Base-by-base conservation (phyloP, 2,113 vertebrate genomes). In the Perognathus longimembris region DNA sequence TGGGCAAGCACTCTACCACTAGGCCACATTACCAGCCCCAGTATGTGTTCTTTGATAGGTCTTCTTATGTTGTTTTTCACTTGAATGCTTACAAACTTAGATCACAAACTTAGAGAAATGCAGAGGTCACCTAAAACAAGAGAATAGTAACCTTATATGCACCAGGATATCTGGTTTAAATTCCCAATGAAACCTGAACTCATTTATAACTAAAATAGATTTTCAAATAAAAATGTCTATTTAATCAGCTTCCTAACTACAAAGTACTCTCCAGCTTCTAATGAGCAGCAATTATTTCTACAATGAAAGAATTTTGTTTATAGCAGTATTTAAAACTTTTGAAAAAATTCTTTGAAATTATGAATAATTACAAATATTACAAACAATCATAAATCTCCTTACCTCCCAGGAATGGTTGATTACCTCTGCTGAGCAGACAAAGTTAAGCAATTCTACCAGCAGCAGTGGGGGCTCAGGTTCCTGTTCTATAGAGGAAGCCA, bases 221-320 rank as follows among this genome's bases (percentile, higher is more conserved):
- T 45, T 4, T 63, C 71, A 75, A 61, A 94, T 75, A 40, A 88
- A 86, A 86, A n/a, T 79, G 81, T 20, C 3, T 75, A 83, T n/a
- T 84, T 74, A 64, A 85, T 71, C 57, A 86, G 73, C 45, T 90
- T 90, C 42, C 54, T 59, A 84, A n/a, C 34, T 66, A 40, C 67
- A 81, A 14, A 94, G 67, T 59, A 45, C 45, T 45, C 12, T 45
- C 45, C 45, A 45, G 12, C 45, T 45, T 45, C 45, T 45, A 45
- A 45, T 59, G 57, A 59, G 20, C 57, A 59, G 57, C 17, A 59
- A 45, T 45, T 45, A 59, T 20, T 7, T 79, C 61, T 78, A 40
- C 59, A 6, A 74, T 89, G 59, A 85, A 69, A 85, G 40, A 81
- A 59, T 30, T 64, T 40, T 57, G 36, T 54, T 89, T 61, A 45